Evolutionary conservation across 2,888 invertebrate genomes (phyloP).

Genomic region (Harmothoe impar): DNA sequence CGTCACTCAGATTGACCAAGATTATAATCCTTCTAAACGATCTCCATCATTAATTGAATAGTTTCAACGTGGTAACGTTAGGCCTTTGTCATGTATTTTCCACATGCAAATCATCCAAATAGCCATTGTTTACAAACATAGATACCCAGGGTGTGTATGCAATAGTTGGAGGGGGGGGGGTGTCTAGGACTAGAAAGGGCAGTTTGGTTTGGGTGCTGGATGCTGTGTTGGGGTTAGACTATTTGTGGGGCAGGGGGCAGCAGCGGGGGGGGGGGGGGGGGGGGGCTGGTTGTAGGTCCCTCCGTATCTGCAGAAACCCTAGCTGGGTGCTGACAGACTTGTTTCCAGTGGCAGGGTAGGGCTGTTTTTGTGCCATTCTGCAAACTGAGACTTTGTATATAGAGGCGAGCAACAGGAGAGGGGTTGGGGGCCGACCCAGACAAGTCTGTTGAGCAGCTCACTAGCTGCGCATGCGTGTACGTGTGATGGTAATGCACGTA

Average conservation of each 20-base stretch:
- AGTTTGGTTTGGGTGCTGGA: neutral
- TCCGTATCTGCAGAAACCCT: neutral
- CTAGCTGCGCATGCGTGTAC: neutral
- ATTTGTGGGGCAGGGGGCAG: neutral
- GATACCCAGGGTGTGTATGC: neutral
- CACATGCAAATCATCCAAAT: no score
- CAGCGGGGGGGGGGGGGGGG: neutral
- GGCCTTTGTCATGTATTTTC: no score
- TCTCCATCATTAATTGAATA: no score
- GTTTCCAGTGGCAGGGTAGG: neutral
- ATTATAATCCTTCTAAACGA: no score
- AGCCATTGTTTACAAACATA: no score
- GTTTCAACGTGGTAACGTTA: no score
- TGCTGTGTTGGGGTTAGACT: neutral
- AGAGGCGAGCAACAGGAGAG: neutral
- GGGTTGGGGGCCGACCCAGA: neutral
- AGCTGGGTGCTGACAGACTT: slow-evolving; percentile 24
- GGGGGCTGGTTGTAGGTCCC: neutral
- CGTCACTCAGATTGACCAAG: no score
- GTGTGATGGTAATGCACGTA: no score
- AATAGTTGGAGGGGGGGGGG: neutral
- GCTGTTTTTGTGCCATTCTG: slow-evolving; percentile 40
- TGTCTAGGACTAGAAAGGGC: neutral
- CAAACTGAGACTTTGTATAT: slow-evolving; percentile 55
- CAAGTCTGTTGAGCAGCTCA: neutral